These are phyloP conservation scores for Gastracanthus pulcherrimus DNA, from an alignment of 2,888 invertebrate species.

Conservation along the genomic window DNA sequence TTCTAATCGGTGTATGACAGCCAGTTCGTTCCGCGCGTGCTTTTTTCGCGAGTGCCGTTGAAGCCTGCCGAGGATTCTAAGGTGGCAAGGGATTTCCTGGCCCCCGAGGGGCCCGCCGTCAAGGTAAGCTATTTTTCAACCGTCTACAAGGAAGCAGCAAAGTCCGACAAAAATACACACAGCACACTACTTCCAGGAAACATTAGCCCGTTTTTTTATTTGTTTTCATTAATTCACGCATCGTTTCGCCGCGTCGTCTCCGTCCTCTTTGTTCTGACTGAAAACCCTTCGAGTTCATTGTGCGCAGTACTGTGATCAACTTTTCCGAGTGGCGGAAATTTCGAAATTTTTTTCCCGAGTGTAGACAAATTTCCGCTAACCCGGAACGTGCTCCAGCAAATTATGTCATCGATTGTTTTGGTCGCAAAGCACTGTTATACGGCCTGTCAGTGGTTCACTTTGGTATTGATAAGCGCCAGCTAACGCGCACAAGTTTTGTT, in stretches of 20 bases:
- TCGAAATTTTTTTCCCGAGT: constrained; percentile 23
- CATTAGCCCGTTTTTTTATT: constrained; percentile 29
- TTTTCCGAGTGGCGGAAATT: constrained; percentile 1
- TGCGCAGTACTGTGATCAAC: background rate
- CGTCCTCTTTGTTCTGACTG: no score
- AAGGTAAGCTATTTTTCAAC: constrained; percentile 34
- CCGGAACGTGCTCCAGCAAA: constrained; percentile 49
- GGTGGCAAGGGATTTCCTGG: constrained; percentile 28
- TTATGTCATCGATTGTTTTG: constrained; percentile 53
- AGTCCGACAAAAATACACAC: constrained; percentile 30
- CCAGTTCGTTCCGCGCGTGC: constrained; percentile 42
- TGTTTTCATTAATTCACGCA: constrained; percentile 9
- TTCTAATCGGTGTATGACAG: constrained; percentile 52
- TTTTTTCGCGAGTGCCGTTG: constrained; percentile 44
- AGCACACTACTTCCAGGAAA: constrained; percentile 18
- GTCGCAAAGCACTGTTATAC: background rate
- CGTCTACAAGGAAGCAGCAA: background rate
- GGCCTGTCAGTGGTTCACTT: background rate
- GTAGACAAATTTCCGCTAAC: constrained; percentile 27
- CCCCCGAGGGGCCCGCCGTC: constrained; percentile 49
- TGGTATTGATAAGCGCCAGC: background rate
- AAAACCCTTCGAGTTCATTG: background rate
- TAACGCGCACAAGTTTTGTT: constrained; percentile 26
- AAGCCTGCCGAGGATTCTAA: constrained; percentile 10
- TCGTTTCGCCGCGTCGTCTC: background rate